These are phyloP conservation scores for Sitophilus oryzae DNA, from an alignment of 1,140 invertebrate genomes.

Conservation along the genomic window DNA sequence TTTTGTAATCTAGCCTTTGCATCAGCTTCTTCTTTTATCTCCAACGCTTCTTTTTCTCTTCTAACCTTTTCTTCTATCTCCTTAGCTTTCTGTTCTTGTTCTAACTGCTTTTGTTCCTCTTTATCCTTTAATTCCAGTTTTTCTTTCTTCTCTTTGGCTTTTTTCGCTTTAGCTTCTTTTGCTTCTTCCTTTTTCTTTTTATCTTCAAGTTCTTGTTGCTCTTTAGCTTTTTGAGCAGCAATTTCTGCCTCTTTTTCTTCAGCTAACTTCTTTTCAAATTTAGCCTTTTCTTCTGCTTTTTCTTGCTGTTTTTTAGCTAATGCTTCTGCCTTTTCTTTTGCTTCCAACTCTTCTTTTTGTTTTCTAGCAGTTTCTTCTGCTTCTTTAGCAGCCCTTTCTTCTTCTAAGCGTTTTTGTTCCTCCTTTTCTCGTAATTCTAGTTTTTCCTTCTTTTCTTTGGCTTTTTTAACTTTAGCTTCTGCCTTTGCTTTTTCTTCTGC, in stretches of 20 bases:
- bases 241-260: conserved; percentile 22
- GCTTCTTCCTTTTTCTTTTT: conserved; percentile 33
- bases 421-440: no score
- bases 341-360: conserved; percentile 33
- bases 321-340: conserved; percentile 30
- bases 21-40: conserved; percentile 14
- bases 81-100: conserved; percentile 14
- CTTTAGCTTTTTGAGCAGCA: conserved; percentile 23
- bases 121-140: conserved; percentile 24
- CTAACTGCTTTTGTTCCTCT: conserved; percentile 20
- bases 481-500: conserved; percentile 19
- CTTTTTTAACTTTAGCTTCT: conserved; percentile 23
- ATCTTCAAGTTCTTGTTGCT: conserved; percentile 4
- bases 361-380: conserved; percentile 16
- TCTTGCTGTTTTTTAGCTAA: conserved; percentile 26
- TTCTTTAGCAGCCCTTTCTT: conserved; percentile 8
- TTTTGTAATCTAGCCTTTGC: not conserved
- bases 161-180: conserved; percentile 30
- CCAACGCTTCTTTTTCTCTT: conserved; percentile 23
- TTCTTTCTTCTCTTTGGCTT: conserved; percentile 27
- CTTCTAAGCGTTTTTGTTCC: conserved; percentile 24
- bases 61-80: conserved; percentile 15
- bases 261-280: conserved; percentile 17
- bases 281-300: conserved; percentile 23
- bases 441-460: no score